Evolutionary conservation across 2,888 invertebrate genomes (phyloP), one percentile per base, ranked within the genome.

Genomic region (Serrognathus titanus): DNA sequence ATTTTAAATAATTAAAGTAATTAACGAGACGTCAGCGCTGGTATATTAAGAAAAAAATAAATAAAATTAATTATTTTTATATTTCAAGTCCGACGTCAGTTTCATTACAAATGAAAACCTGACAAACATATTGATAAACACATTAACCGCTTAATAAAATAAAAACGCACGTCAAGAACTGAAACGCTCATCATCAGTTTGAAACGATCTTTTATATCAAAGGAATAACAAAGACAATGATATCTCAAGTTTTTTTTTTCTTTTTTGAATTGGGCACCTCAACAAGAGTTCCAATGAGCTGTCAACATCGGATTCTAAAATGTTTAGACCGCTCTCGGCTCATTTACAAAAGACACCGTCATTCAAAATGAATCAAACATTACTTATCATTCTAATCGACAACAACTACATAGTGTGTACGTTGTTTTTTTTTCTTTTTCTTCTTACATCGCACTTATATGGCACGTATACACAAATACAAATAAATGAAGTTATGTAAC

Each of bases 181-280:
- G 16, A 43, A 11, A 43, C 10, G 43, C 43, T 16, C 40, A 40
- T 40, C 40, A 12, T 20, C 13, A 20, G 6, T 9, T 16, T 20
- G 20, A 43, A 11, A 43, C 43, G 13, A 9, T 13, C 43, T 43
- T 43, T 43, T 43, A 43, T 43, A 43, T 43, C 43, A 43, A 43
- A 43, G 43, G 20, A 43, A 43, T 16, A 43, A 43, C 43, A 43
- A 43, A 43, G 38, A 38, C 20, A 38, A 39, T 38, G 50, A 10
- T 38, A 50, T 50, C 40, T 40, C 39, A 39, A 50, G 24, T 50
- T 50, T 49, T 50, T n/a, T n/a, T n/a, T n/a, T n/a, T n/a, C n/a
- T n/a, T n/a, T n/a, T 40, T 20, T 16, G 20, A 43, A 20, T 11
- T 43, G 24, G 43, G 20, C 20, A 16, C 20, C 43, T 43, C 20